phyloP scores from a whole-genome alignment of 1,140 invertebrate genomes.

The Ectropis grisescens region DNA sequence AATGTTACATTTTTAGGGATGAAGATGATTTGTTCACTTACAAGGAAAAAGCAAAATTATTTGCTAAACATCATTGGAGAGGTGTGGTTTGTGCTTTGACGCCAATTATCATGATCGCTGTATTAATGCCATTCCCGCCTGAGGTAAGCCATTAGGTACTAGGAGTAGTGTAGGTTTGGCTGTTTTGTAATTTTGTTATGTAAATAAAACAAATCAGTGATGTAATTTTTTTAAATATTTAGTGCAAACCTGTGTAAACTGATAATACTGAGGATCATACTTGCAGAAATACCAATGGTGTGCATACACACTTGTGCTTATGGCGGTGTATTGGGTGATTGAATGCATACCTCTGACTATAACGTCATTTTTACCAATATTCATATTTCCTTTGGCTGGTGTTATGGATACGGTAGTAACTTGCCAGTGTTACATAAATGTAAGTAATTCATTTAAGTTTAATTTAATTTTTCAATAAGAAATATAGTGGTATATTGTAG shows the following conservation, averaged over 20 bases:
- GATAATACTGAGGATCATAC: background rate
- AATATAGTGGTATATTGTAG: too few species aligned
- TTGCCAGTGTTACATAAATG: conserved; percentile 33
- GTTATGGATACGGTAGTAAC: conserved; percentile 41
- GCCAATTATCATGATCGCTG: conserved; percentile 15
- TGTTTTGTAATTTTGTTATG: too few species aligned
- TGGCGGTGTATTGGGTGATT: conserved; percentile 79
- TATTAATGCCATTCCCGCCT: conserved; percentile 16
- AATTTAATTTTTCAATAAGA: too few species aligned
- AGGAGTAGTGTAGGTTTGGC: too few species aligned
- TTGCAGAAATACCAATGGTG: conserved; percentile 59
- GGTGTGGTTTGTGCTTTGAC: conserved; percentile 15
- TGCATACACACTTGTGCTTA: conserved; percentile 73
- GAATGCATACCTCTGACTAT: conserved; percentile 77
- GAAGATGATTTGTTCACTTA: conserved; percentile 16
- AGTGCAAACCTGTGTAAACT: too few species aligned
- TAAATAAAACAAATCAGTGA: too few species aligned
- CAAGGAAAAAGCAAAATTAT: conserved; percentile 18
- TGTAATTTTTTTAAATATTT: too few species aligned
- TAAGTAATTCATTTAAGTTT: too few species aligned
- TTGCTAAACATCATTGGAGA: conserved; percentile 23
- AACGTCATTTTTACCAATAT: conserved; percentile 76
- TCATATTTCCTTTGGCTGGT: conserved; percentile 75
- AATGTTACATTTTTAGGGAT: too few species aligned
- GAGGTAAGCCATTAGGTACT: too few species aligned